Conservation (phyloP, 2,797 vertebrate genomes). For the Silurus aristotelis region DNA sequence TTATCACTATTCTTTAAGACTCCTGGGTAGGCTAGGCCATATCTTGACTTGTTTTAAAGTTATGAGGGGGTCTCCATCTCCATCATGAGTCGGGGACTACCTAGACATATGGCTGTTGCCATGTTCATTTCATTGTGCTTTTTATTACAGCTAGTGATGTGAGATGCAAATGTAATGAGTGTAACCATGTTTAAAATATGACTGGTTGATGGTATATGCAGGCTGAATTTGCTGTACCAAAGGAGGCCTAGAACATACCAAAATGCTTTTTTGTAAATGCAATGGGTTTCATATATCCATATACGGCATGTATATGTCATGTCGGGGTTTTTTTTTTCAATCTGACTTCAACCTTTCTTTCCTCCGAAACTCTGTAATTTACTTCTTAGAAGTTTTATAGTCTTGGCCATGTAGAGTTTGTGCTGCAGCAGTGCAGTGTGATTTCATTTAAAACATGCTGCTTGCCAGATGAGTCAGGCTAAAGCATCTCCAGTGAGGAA, state of each 20-base stretch:
- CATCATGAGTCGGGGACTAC: too few relatives aligned
- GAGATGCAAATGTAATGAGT: not conserved
- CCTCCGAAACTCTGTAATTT: slow-evolving; percentile 9
- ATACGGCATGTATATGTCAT: not conserved
- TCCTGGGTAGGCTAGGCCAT: too few relatives aligned
- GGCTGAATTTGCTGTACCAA: not conserved
- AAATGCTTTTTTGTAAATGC: not conserved
- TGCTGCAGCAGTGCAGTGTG: slow-evolving; percentile 60
- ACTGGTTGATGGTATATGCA: not conserved
- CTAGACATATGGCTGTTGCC: not conserved
- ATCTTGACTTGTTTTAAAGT: too few relatives aligned
- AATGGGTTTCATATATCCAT: not conserved
- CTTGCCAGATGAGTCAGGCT: slow-evolving; percentile 64
- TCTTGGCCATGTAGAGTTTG: slow-evolving; percentile 29
- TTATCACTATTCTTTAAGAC: too few relatives aligned
- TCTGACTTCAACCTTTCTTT: not conserved
- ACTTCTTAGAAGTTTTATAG: slow-evolving; percentile 23
- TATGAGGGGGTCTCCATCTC: too few relatives aligned
- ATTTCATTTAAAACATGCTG: slow-evolving; percentile 65
- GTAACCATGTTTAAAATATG: not conserved
- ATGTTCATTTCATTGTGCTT: not conserved
- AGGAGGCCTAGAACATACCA: not conserved
- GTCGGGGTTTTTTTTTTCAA: not conserved
- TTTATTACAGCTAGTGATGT: not conserved
- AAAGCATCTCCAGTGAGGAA: slow-evolving; percentile 66